Evolutionary conservation across 2,888 invertebrate species (phyloP).

Genomic region (Luperina nickerlii): DNA sequence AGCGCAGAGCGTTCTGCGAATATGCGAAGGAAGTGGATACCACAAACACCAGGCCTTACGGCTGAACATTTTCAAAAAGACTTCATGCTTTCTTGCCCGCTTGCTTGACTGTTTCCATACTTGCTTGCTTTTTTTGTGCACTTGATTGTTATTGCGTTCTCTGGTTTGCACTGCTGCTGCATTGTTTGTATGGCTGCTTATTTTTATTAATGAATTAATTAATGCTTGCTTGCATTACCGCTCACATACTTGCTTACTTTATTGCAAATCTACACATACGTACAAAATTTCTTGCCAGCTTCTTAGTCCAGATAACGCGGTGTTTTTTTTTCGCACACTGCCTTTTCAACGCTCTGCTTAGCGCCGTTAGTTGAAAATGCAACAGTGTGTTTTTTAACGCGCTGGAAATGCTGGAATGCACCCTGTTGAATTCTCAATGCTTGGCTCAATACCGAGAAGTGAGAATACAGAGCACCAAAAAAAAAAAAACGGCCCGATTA

Average conservation of each 20-base stretch:
- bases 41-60: neutral
- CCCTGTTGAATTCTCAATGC: too few species aligned
- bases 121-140: conserved; percentile 1
- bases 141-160: neutral
- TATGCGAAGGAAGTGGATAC: neutral
- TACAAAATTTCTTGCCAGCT: too few species aligned
- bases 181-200: neutral
- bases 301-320: neutral
- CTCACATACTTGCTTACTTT: neutral
- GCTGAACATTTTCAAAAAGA: neutral
- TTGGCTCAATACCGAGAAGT: too few species aligned
- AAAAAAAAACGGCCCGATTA: too few species aligned
- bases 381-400: too few species aligned
- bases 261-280: neutral
- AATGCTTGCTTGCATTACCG: neutral
- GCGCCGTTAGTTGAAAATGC: too few species aligned
- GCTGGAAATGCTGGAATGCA: too few species aligned
- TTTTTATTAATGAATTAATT: neutral
- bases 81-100: neutral
- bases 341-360: too few species aligned
- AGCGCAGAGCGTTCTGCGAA: neutral
- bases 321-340: too few species aligned
- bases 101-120: neutral
- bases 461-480: too few species aligned
- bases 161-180: neutral